phyloP scores from a whole-genome alignment of 2,113 vertebrate species.

The Ploceus nigricollis region DNA sequence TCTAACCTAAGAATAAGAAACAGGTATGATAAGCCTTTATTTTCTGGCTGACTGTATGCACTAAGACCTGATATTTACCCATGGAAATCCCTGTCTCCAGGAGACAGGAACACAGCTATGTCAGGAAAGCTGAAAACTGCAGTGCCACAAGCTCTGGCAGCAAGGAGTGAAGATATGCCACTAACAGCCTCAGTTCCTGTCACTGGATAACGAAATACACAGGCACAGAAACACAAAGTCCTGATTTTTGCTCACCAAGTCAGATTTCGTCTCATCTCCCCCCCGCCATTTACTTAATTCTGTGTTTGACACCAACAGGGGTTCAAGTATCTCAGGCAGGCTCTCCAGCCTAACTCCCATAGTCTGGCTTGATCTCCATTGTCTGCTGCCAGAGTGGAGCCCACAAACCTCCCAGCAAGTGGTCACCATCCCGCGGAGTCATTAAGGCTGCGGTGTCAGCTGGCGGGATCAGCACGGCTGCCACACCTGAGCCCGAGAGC shows the following conservation, averaged over 20 bases:
- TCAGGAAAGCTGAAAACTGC: neutral
- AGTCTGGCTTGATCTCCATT: conserved; percentile 71
- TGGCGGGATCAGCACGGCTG: conserved; percentile 68
- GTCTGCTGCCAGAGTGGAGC: conserved; percentile 62
- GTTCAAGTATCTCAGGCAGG: conserved; percentile 63
- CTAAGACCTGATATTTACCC: neutral
- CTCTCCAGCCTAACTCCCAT: conserved; percentile 62
- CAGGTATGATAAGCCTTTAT: neutral
- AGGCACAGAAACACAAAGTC: neutral
- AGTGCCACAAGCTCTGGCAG: neutral
- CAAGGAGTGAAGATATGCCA: conserved; percentile 23
- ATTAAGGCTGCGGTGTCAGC: conserved; percentile 75
- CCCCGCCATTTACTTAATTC: conserved; percentile 50
- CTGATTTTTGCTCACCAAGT: conserved; percentile 20
- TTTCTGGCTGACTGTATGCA: neutral
- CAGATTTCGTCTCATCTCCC: neutral
- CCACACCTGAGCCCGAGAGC: conserved; percentile 74
- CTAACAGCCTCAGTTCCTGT: neutral
- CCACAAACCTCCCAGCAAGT: conserved; percentile 69
- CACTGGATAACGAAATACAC: conserved; percentile 24
- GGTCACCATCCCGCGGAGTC: conserved; percentile 70
- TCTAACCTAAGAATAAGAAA: neutral
- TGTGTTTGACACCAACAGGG: conserved; percentile 60
- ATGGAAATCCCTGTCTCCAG: neutral
- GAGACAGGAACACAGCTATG: neutral